Percentiles rank a stretch among this genome's conserved stretches.
Evolutionary conservation across 2,113 vertebrate species (phyloP).

Genomic region (Thamnophis sirtalis): DNA sequence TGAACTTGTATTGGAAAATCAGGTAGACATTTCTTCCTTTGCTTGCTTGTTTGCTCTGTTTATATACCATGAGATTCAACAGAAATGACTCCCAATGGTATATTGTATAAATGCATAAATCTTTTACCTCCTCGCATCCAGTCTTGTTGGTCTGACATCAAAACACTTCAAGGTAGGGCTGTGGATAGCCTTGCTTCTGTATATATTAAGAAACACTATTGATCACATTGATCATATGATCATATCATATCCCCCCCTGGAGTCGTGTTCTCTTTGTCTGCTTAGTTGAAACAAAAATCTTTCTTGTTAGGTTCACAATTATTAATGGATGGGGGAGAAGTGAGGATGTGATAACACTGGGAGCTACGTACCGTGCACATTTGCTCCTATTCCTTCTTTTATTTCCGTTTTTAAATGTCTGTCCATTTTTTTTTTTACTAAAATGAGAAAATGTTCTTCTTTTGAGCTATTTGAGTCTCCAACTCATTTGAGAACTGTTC

Average conservation of each 20-base stretch:
- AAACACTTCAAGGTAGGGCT: neutral
- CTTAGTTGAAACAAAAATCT: neutral
- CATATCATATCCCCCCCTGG: conserved; percentile 1
- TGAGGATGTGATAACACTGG: conserved; percentile 19
- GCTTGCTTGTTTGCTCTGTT: neutral
- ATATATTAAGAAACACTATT: neutral
- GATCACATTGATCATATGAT: conserved; percentile 1
- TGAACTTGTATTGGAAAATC: neutral
- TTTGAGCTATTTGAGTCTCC: conserved; percentile 57
- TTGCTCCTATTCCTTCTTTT: neutral
- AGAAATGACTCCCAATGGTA: neutral
- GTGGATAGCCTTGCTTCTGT: neutral
- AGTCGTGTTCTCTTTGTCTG: conserved; percentile 27
- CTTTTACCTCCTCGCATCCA: neutral
- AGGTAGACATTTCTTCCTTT: neutral
- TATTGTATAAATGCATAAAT: neutral
- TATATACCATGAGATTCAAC: neutral
- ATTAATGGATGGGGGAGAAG: conserved; percentile 20
- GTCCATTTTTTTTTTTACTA: conserved; percentile 39
- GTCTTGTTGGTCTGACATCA: neutral
- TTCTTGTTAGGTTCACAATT: neutral
- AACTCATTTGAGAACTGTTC: conserved; percentile 58
- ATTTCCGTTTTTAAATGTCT: conserved; percentile 1
- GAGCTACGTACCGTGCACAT: neutral
- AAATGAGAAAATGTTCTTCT: conserved; percentile 48